phyloP scores from a whole-genome alignment of 2,888 invertebrate genomes.

The Lymantria monacha region DNA sequence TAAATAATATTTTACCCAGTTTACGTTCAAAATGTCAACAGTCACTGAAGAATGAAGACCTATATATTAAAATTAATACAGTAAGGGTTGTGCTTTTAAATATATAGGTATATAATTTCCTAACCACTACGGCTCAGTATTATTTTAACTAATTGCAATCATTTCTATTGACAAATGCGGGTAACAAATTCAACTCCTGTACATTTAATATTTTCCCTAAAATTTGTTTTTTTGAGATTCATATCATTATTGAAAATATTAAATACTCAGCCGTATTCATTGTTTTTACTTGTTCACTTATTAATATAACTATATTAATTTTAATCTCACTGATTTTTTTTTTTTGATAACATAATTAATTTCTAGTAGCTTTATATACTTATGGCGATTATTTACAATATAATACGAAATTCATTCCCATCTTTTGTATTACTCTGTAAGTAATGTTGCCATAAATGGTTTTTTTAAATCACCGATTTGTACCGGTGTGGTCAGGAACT shows the following conservation, averaged over 20 bases:
- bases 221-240: slow-evolving; percentile 56
- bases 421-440: slow-evolving; percentile 44
- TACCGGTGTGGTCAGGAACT: not conserved
- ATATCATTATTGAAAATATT: slow-evolving; percentile 51
- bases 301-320: slow-evolving; percentile 59
- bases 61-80: slow-evolving; percentile 45
- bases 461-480: not conserved
- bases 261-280: slow-evolving; percentile 53
- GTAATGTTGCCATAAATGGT: slow-evolving; percentile 37
- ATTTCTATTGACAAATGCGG: slow-evolving; percentile 56
- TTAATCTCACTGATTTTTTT: slow-evolving; percentile 78
- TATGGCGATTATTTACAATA: slow-evolving; percentile 73
- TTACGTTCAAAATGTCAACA: too few species aligned
- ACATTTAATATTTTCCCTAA: slow-evolving; percentile 56
- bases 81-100: slow-evolving; percentile 65
- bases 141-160: slow-evolving; percentile 32
- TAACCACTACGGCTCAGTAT: slow-evolving; percentile 46
- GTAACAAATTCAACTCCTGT: slow-evolving; percentile 41
- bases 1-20: too few species aligned
- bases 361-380: slow-evolving; percentile 68
- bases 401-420: slow-evolving; percentile 48
- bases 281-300: slow-evolving; percentile 43
- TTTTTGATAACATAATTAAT: slow-evolving; percentile 69
- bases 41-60: slow-evolving; percentile 39
- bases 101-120: slow-evolving; percentile 45